Percentiles rank a stretch among this genome's conserved stretches.
These are phyloP conservation scores for Noctua janthina DNA, from an alignment of 2,888 invertebrate genomes.

Conservation along the genomic window DNA sequence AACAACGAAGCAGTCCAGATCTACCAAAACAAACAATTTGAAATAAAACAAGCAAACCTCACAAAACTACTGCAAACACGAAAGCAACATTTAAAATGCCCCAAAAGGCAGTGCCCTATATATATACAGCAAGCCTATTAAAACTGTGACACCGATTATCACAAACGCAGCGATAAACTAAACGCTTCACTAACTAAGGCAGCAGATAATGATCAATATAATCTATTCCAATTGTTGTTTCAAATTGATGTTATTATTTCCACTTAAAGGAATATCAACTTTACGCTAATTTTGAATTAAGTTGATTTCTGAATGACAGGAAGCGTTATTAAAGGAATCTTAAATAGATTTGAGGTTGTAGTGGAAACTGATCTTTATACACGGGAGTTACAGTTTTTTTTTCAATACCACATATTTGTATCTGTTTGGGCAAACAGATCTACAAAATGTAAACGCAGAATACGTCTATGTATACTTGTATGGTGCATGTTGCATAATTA, in stretches of 20 bases:
- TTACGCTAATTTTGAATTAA: background rate
- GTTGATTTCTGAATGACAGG: background rate
- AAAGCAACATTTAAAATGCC: conserved; percentile 3
- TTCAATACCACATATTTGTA: background rate
- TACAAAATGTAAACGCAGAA: background rate
- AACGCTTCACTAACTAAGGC: conserved; percentile 49
- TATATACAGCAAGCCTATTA: conserved; percentile 13
- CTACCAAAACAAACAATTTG: background rate
- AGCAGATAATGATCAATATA: conserved; percentile 50
- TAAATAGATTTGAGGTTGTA: too few species aligned
- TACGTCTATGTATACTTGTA: background rate
- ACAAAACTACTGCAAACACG: background rate
- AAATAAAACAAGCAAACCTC: conserved; percentile 5
- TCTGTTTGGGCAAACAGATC: too few species aligned
- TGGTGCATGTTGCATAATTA: conserved; percentile 26
- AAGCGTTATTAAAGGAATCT: background rate
- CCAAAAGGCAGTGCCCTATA: conserved; percentile 1
- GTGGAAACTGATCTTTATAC: background rate
- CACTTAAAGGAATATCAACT: background rate
- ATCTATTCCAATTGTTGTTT: background rate
- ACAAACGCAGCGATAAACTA: conserved; percentile 30
- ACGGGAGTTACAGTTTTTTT: background rate
- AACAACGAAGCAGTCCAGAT: background rate
- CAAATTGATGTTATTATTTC: background rate
- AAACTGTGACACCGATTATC: conserved; percentile 26